Conservation (phyloP, 2,797 vertebrate species). For the Clamator glandarius region DNA sequence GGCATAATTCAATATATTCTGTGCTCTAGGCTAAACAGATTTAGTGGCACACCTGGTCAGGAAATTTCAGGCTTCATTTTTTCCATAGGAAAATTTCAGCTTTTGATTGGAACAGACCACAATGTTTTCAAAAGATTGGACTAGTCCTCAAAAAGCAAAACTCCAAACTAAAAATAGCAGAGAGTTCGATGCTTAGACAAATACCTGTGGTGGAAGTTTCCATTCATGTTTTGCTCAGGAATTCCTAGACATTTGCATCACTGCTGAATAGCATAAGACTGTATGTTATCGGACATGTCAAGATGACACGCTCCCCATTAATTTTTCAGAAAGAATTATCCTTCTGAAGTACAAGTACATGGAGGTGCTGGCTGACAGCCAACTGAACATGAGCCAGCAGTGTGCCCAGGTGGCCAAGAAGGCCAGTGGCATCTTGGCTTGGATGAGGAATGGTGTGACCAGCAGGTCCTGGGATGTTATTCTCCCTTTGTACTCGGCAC, state of each 20-base stretch:
- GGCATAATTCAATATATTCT: background rate
- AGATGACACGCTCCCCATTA: fast-evolving
- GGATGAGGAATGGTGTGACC: too few relatives aligned
- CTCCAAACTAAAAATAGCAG: background rate
- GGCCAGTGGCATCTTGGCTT: too few relatives aligned
- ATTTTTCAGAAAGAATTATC: background rate
- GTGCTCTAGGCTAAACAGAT: background rate
- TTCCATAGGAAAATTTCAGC: background rate
- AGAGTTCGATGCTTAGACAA: background rate
- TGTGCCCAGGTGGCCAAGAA: too few relatives aligned
- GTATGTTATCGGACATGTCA: background rate
- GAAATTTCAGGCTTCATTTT: background rate
- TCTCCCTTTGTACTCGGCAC: too few relatives aligned
- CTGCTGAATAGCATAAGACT: too few relatives aligned
- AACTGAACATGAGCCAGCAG: too few relatives aligned
- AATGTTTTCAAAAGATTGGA: background rate
- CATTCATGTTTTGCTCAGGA: background rate
- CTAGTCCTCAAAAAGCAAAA: background rate
- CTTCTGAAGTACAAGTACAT: too few relatives aligned
- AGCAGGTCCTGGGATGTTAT: too few relatives aligned
- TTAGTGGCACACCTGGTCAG: background rate
- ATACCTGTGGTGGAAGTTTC: background rate
- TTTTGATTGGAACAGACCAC: background rate
- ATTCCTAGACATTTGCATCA: background rate
- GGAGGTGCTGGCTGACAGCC: too few relatives aligned